A percentile compares a stretch with the other conserved stretches of the same genome.
phyloP scores from a whole-genome alignment of 2,797 vertebrate species.

The Notoglanidium macrostoma region DNA sequence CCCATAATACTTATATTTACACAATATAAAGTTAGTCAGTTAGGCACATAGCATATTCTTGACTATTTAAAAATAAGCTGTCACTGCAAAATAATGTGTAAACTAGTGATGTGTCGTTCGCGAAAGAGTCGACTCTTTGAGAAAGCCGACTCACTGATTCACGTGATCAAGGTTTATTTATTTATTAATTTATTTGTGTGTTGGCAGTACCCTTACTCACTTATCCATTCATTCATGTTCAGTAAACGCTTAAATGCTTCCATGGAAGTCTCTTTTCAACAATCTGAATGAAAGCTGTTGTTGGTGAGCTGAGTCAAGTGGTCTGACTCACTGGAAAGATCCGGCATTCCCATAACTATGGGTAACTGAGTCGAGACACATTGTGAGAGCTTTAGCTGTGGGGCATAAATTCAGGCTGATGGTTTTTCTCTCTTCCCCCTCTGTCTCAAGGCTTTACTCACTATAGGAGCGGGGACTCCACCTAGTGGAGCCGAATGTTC shows the following conservation, averaged over 20 bases:
- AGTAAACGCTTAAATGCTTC: neutral
- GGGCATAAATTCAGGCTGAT: neutral
- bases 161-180: neutral
- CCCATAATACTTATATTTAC: neutral
- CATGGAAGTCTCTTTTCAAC: neutral
- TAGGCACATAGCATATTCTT: neutral
- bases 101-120: neutral
- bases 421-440: neutral
- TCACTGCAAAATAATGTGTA: neutral
- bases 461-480: neutral
- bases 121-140: neutral
- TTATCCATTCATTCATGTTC: neutral
- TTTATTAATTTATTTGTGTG: neutral
- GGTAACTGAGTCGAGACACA: neutral
- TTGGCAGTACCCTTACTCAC: neutral
- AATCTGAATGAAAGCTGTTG: neutral
- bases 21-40: neutral
- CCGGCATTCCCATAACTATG: neutral
- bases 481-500: conserved; percentile 21
- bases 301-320: neutral
- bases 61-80: neutral
- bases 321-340: conserved; percentile 6
- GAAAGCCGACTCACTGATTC: neutral
- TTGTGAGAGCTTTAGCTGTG: neutral
- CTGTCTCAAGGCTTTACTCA: neutral